Evolutionary conservation across 2,797 vertebrate genomes (phyloP), one percentile per base, ranked within the genome.

Genomic region (Xenentodon cancila): DNA sequence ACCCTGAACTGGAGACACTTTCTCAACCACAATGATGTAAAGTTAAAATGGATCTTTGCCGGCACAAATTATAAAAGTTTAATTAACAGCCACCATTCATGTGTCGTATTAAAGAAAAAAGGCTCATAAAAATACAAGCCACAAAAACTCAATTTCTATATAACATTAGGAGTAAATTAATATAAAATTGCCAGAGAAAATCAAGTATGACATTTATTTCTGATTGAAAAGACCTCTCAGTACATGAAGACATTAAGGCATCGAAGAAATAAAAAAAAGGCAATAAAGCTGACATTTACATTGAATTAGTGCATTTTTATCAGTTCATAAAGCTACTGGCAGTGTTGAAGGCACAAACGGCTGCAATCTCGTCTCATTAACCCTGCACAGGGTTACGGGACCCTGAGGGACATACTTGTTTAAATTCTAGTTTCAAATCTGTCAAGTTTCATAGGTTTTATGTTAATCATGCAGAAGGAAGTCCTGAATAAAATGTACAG

Each of bases 311-410:
- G 63, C 61, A 76, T 17, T 57, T 60, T 69, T 47, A 44, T 47
- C 7, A 75, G 61, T 72, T 43, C 22, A 69, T 48, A 8, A 48
- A 53, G 46, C 55, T n/a, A 27, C 37, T 44, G 16, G 66, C 1
- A 62, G 42, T 43, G 2, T 51, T 72, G 0, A 64, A 83, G 68
- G 78, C 79, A 77, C 60, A 51, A 49, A 65, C 25, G 55, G 62
- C 32, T 63, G 32, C n/a, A 48, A 1, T 9, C 1, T 12, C 3
- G 25, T 32, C 30, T 30, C 21, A 17, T 7, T 53, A 18, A n/a
- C n/a, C n/a, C n/a, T n/a, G 25, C 5, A 25, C n/a, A 42, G n/a
- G 45, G 15, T 34, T 18, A 56, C 71, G 21, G 47, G 2, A 64
- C 55, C 60, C 73, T 79, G 77, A 57, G 53, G 7, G 25, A 20